Evolutionary conservation across 2,888 invertebrate species (phyloP), one percentile per base, ranked within the genome.

Genomic region (Ptilodon capucinus): DNA sequence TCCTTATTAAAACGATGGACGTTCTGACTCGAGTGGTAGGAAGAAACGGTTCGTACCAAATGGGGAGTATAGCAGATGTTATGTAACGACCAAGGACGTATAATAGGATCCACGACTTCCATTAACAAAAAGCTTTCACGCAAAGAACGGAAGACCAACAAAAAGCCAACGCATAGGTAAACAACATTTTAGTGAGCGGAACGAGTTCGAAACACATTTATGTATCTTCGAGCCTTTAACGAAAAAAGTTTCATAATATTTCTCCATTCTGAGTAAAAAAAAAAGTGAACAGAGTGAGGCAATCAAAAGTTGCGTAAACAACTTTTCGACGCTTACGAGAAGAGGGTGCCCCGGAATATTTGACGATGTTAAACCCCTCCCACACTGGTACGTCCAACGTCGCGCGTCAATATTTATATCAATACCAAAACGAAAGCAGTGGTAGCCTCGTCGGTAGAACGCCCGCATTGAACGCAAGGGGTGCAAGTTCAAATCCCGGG

Each of bases 271-370:
- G 81, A 82, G 81, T 82, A 81, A 84, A 86, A 85, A 87, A n/a
- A 82, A 85, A 87, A 82, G 81, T 85, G 86, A 86, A 84, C 82
- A 86, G 71, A 79, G 79, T 80, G 76, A 86, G 84, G 84, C 86
- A 88, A 88, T 88, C 88, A 86, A 83, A 88, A 89, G 84, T 89
- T 87, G 76, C 67, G 79, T 82, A 84, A 87, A 85, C 80, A 85
- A 86, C 80, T 83, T 86, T 81, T 76, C 73, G 76, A 71, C 78
- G 79, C 77, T 82, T 79, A 76, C 72, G 74, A 78, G 73, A 72
- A 78, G 74, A 71, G 72, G 64, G 66, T 62, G 66, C 54, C 51
- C 55, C 49, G 57, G 71, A 79, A 76, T 76, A 74, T 71, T 70
- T 73, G 76, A 71, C 68, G 71, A 74, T 76, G 75, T 80, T 79